These are phyloP conservation scores for Drosophila aff. DNA, from an alignment of 1,140 invertebrate species.

Conservation along the genomic window DNA sequence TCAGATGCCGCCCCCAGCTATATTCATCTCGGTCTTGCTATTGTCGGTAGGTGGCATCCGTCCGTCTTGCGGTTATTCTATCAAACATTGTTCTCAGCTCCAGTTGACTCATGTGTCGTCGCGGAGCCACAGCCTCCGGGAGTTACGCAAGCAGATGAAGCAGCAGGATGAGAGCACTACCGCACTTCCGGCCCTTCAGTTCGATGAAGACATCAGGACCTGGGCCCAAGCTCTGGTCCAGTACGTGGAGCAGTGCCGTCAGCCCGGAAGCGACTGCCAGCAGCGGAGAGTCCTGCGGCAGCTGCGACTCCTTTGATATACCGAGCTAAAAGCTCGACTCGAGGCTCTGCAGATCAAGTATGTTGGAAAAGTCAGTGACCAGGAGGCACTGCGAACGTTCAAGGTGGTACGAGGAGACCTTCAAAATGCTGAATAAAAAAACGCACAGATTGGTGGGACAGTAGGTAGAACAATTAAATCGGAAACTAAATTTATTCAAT, in stretches of 20 bases:
- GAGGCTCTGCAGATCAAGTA: slow-evolving; percentile 43
- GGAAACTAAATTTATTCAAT: not conserved
- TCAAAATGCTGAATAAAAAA: slow-evolving; percentile 24
- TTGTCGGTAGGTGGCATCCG: slow-evolving; percentile 34
- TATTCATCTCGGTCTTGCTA: slow-evolving; percentile 22
- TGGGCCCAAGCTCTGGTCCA: slow-evolving; percentile 26
- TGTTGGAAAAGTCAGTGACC: slow-evolving; percentile 24
- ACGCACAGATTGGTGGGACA: slow-evolving; percentile 45
- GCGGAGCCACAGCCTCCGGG: slow-evolving; percentile 31
- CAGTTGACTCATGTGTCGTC: slow-evolving; percentile 26
- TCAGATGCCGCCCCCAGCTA: slow-evolving; percentile 18
- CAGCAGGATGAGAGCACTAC: slow-evolving; percentile 23
- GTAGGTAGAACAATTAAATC: slow-evolving; percentile 9
- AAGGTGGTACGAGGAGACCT: slow-evolving; percentile 34
- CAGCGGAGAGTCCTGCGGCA: slow-evolving; percentile 39
- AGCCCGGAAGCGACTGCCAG: slow-evolving; percentile 21
- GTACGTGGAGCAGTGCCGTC: slow-evolving; percentile 52
- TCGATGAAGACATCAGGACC: slow-evolving; percentile 35
- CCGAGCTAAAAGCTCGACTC: slow-evolving; percentile 33
- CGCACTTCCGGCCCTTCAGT: not conserved
- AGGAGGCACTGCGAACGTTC: slow-evolving; percentile 16
- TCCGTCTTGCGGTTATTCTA: not conserved
- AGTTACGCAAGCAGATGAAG: slow-evolving; percentile 44
- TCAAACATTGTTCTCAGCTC: not conserved
- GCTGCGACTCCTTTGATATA: slow-evolving; percentile 32